Evolutionary conservation across 2,888 invertebrate genomes (phyloP).

Genomic region (Lysandra bellargus): DNA sequence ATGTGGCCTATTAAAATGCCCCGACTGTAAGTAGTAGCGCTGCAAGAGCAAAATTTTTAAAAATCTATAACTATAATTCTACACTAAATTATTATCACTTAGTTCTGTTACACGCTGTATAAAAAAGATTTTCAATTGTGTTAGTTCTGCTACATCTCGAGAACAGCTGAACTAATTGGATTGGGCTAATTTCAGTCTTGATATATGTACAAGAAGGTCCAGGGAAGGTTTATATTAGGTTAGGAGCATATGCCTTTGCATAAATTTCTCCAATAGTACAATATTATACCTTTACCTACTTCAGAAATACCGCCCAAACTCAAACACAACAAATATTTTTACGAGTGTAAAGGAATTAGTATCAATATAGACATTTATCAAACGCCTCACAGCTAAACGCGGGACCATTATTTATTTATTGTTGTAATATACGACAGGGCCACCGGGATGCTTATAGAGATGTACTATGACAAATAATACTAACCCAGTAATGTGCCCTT

Average conservation of each 20-base stretch:
- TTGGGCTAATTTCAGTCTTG: too few relatives aligned
- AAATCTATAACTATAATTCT: too few relatives aligned
- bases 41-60: too few relatives aligned
- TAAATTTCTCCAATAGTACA: background rate
- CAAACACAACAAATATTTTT: background rate
- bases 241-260: background rate
- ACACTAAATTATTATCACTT: too few relatives aligned
- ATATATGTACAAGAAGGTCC: too few relatives aligned
- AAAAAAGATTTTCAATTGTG: too few relatives aligned
- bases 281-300: background rate
- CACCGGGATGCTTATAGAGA: conserved; percentile 63
- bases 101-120: too few relatives aligned
- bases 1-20: too few relatives aligned
- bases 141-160: too few relatives aligned
- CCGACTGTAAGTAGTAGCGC: too few relatives aligned
- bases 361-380: conserved; percentile 32
- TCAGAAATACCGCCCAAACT: background rate
- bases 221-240: too few relatives aligned
- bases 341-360: conserved; percentile 22
- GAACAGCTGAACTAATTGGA: too few relatives aligned
- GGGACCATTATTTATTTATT: conserved; percentile 56
- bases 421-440: conserved; percentile 57
- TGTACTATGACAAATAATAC: conserved; percentile 49
- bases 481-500: conserved; percentile 39
- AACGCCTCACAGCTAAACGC: conserved; percentile 49